These are phyloP conservation scores for Pelecanus crispus DNA, from an alignment of 2,113 vertebrate genomes.

Conservation along the genomic window DNA sequence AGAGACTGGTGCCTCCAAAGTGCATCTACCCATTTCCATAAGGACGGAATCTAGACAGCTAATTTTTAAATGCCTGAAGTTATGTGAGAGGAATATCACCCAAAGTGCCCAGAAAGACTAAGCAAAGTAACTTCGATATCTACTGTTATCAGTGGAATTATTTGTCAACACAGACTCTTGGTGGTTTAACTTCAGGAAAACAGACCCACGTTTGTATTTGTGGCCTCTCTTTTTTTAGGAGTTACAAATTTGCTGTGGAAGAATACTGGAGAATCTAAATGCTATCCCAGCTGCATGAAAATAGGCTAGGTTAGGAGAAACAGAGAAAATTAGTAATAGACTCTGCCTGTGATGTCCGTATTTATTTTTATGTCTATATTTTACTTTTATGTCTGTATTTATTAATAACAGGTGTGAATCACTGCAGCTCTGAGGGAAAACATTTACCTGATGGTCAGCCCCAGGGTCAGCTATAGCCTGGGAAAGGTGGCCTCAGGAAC, in stretches of 20 bases:
- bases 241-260: neutral
- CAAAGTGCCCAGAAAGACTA: neutral
- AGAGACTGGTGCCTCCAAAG: neutral
- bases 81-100: neutral
- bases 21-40: neutral
- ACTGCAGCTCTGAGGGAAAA: neutral
- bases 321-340: neutral
- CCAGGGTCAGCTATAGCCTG: neutral
- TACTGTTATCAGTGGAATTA: neutral
- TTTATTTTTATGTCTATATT: too few species aligned
- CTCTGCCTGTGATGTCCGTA: neutral
- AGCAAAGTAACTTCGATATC: neutral
- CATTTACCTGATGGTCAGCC: neutral
- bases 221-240: neutral
- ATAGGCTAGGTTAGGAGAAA: neutral
- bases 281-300: neutral
- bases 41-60: neutral
- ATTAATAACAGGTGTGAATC: neutral
- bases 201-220: neutral
- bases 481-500: neutral
- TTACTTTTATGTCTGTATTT: neutral
- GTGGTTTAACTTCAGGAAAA: neutral
- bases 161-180: neutral
- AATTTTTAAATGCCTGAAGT: neutral
- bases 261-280: neutral